Evolutionary conservation across 2,797 vertebrate species (phyloP), one percentile per base, ranked within the genome.

Genomic region (Channa striata): DNA sequence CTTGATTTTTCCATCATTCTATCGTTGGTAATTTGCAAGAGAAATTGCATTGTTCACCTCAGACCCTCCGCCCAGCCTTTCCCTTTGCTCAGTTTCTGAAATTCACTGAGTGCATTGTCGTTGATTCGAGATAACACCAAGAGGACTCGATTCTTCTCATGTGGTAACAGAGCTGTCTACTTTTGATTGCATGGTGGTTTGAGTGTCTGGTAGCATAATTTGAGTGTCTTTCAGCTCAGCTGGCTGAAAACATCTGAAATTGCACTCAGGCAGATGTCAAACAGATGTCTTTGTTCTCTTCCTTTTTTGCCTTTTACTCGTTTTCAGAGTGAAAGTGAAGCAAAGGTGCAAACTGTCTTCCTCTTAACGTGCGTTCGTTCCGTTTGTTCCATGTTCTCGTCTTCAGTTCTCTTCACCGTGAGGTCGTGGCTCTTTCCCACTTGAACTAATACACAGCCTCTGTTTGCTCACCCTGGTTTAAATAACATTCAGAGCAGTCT

Each of bases 101-200:
- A 53, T 56, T 60, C 58, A 21, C 5, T 17, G 61, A 73, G 52
- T 43, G 25, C 54, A 17, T 59, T 65, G 63, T 75, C 37, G 9
- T 19, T 33, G 51, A 62, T 63, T 70, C 39, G 34, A 58, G 52
- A 76, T 65, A 74, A 75, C 54, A 37, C 4, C 23, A 61, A 54
- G 68, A 73, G 72, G 76, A 63, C 64, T 81, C 71, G 70, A 71
- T 74, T 66, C 72, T 74, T 64, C 50, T 73, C 72, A 44, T 73
- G 75, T 78, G 68, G 69, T 64, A 66, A 62, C 64, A 57, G 62
- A 73, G 79, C 62, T 51, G 68, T 68, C 49, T 81, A 36, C 67
- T 76, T 74, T 62, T 82, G 78, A 86, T 87, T 89, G 81, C 74
- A 50, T 54, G 48, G 71, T n/a, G 72, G 68, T 80, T 81, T 72